Conservation (phyloP, 2,888 invertebrate species). For the Agrochola lychnidis region DNA sequence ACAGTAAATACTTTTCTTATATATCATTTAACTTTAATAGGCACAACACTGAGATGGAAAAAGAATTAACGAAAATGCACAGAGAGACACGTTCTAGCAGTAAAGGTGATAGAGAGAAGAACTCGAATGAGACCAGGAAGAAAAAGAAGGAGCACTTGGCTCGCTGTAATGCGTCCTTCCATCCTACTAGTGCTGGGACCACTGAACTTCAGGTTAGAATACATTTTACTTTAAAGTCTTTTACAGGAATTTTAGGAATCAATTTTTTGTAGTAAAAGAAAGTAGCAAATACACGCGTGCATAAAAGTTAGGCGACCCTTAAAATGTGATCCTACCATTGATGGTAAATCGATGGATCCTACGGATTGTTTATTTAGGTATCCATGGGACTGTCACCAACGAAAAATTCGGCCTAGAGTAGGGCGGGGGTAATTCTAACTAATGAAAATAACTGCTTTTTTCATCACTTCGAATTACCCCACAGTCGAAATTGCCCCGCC, state of each 20-base stretch:
- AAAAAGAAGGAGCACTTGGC: constrained; percentile 87
- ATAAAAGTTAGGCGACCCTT: not conserved
- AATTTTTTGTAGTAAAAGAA: not conserved
- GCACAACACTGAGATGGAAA: constrained; percentile 96
- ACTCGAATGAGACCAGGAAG: constrained; percentile 76
- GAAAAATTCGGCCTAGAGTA: no score
- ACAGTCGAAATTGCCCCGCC: no score
- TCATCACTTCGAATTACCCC: no score
- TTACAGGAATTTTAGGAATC: not conserved
- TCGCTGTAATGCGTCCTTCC: constrained; percentile 81
- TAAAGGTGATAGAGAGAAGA: constrained; percentile 74
- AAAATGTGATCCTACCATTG: no score
- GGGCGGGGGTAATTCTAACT: no score
- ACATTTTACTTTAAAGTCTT: constrained; percentile 1
- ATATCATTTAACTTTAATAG: constrained; percentile 79
- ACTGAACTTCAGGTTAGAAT: constrained; percentile 58
- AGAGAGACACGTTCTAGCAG: constrained; percentile 90
- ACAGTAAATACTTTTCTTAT: constrained; percentile 26
- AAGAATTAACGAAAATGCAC: constrained; percentile 93
- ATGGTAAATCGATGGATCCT: no score
- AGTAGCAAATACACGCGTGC: not conserved
- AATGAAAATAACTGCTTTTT: no score
- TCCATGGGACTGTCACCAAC: no score
- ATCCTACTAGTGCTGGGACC: constrained; percentile 72
- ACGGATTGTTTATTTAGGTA: no score